These are phyloP conservation scores for Mesorhabditis spiculigera DNA, from an alignment of 2,888 invertebrate genomes.

Conservation along the genomic window DNA sequence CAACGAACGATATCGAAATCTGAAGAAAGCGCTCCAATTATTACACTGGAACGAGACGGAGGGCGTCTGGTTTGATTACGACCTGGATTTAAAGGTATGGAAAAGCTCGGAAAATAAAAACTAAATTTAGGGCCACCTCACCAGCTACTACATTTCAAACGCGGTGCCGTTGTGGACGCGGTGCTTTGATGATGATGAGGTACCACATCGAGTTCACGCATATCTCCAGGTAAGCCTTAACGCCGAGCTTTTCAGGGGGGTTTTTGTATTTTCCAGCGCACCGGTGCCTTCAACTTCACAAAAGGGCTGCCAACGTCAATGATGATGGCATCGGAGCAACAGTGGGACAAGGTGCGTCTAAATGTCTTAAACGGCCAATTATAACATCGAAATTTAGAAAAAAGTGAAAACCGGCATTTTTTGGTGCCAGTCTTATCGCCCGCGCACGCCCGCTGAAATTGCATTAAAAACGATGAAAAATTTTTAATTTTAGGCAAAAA, in stretches of 20 bases:
- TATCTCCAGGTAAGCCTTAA: conserved; percentile 48
- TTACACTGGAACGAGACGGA: conserved; percentile 75
- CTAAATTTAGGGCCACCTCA: conserved; percentile 39
- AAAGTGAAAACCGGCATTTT: too few relatives aligned
- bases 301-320: conserved; percentile 60
- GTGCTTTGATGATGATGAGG: conserved; percentile 57
- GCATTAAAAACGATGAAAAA: background rate
- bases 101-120: too few relatives aligned
- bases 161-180: conserved; percentile 60
- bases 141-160: conserved; percentile 59
- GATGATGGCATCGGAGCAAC: conserved; percentile 58
- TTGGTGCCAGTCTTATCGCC: too few relatives aligned
- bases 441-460: background rate
- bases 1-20: conserved; percentile 47
- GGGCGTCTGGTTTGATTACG: conserved; percentile 65
- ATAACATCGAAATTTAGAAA: too few relatives aligned
- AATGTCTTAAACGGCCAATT: too few relatives aligned
- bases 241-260: background rate
- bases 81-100: conserved; percentile 43
- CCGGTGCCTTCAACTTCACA: conserved; percentile 57
- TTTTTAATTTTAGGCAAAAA: too few relatives aligned
- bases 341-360: conserved; percentile 60
- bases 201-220: conserved; percentile 51
- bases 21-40: conserved; percentile 66
- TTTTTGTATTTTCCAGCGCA: conserved; percentile 35